Base-by-base conservation (phyloP, 1,140 invertebrate species). In the Periplaneta americana region DNA sequence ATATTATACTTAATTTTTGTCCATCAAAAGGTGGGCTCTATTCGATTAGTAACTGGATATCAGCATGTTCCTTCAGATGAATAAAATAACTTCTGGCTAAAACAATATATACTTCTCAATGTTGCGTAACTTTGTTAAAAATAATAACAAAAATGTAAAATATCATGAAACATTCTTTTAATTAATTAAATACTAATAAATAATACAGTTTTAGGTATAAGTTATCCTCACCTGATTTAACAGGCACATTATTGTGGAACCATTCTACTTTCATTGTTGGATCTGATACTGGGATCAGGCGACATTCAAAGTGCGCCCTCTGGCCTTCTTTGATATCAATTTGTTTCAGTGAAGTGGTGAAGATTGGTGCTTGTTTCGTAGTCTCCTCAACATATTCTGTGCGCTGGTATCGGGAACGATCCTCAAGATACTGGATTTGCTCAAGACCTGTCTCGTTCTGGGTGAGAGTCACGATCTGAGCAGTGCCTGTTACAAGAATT, bases 261-360 rank as follows among this genome's bases (percentile, higher is more conserved):
- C 98, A 99, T 90, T 99, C 96, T 0, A 99, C 97, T 87, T 96
- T 97, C 95, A 99, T 96, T 0, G 96, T 96, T 0, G 96, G 92
- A 90, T 99, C 98, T 57, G 97, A 98, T 32, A 99, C 96, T 13
- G 98, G 98, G 84, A 98, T 97, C 17, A 99, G 88, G 39, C 97
- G 93, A 85, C 96, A 98, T 88, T 99, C 98, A 86, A 99, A 99
- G 86, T 99, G 98, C 34, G 97, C 97, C 77, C 97, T 90, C 87
- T 99, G 96, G 31, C 97, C 97, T 91, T 99, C 98, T 86, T 96
- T 96, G 80, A 99, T 95, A 85, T 98, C 94, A 35, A 97, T 92
- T 85, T 96, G 96, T 86, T 97, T 97, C 80, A 97, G 88, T 0
- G 96, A 96, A 36, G 96, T 95, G 9, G 97, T 98, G 85, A 98